These are phyloP conservation scores for Macroteleia sp. DNA, from an alignment of 2,888 invertebrate species.

Conservation along the genomic window DNA sequence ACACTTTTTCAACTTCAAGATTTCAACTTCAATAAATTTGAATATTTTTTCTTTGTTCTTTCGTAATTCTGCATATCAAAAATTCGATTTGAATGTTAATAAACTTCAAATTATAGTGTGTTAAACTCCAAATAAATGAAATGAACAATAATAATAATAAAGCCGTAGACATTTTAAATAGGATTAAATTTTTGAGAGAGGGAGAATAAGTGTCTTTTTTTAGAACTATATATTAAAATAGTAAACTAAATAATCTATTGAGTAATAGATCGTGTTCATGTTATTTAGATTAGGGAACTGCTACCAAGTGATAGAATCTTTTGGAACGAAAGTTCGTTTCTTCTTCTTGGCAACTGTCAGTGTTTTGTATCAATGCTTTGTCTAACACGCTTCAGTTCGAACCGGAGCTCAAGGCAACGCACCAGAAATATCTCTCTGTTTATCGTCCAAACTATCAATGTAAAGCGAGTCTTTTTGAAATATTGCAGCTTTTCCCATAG, in stretches of 20 bases:
- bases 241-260: slow-evolving; percentile 21
- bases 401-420: slow-evolving; percentile 23
- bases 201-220: too few species aligned
- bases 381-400: slow-evolving; percentile 34
- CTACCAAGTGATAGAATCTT: slow-evolving; percentile 32
- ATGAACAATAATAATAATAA: too few species aligned
- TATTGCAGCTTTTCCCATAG: slow-evolving; percentile 7
- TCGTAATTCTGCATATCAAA: too few species aligned
- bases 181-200: too few species aligned
- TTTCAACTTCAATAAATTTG: too few species aligned
- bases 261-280: slow-evolving; percentile 23
- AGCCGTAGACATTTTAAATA: too few species aligned
- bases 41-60: too few species aligned
- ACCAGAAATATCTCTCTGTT: slow-evolving; percentile 22
- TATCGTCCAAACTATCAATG: slow-evolving; percentile 27
- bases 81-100: too few species aligned
- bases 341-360: slow-evolving; percentile 22
- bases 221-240: too few species aligned
- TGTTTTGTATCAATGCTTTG: slow-evolving; percentile 37
- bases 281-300: slow-evolving; percentile 33
- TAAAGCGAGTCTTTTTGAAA: slow-evolving; percentile 15
- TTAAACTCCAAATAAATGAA: too few species aligned
- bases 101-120: too few species aligned
- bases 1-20: too few species aligned
- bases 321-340: slow-evolving; percentile 14